These are phyloP conservation scores for Trinorchestia longiramus DNA, from an alignment of 1,140 invertebrate species.

Conservation along the genomic window DNA sequence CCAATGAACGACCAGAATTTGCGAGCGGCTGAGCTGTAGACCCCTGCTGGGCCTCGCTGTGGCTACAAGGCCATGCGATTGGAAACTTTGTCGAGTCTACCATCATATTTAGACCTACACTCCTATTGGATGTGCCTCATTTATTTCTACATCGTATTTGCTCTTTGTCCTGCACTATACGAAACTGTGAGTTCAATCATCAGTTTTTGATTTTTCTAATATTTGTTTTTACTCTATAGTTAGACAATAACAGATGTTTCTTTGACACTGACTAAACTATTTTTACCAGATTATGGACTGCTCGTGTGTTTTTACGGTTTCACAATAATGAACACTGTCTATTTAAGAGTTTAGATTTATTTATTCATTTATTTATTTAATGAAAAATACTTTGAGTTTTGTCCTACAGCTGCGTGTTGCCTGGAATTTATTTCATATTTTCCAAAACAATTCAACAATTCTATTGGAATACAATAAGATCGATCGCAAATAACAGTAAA, in stretches of 20 bases:
- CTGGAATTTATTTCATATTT: too few species aligned
- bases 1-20: neutral
- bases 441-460: too few species aligned
- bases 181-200: neutral
- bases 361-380: too few species aligned
- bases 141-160: neutral
- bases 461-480: too few species aligned
- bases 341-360: too few species aligned
- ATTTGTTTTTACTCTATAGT: neutral
- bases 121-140: neutral
- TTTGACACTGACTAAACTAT: neutral
- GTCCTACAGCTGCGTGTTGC: too few species aligned
- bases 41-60: neutral
- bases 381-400: too few species aligned
- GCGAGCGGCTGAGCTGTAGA: neutral
- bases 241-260: neutral
- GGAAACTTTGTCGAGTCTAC: neutral
- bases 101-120: neutral
- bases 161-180: neutral
- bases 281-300: neutral
- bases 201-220: neutral
- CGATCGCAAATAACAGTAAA: too few species aligned
- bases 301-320: neutral
- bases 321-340: neutral
- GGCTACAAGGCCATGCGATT: slow-evolving; percentile 23